These are phyloP conservation scores for Tachypleus tridentatus DNA, from an alignment of 1,140 invertebrate genomes.

Conservation along the genomic window DNA sequence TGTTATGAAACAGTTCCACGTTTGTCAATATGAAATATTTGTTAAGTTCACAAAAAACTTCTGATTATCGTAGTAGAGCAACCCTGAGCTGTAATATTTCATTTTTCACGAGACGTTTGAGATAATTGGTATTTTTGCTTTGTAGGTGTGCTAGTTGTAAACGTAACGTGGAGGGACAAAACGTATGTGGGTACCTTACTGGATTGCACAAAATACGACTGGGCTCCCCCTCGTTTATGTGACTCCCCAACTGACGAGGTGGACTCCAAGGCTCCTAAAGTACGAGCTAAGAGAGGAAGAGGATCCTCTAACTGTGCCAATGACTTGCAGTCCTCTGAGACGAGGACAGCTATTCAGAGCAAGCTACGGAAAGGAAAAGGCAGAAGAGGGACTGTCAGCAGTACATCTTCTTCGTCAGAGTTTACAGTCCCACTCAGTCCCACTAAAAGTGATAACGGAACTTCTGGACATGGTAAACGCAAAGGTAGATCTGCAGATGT, in stretches of 20 bases:
- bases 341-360: slow-evolving; percentile 55
- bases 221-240: slow-evolving; percentile 93
- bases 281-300: slow-evolving; percentile 63
- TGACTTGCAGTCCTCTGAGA: slow-evolving; percentile 70
- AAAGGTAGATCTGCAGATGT: slow-evolving; percentile 33
- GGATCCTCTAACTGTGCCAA: slow-evolving; percentile 40
- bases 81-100: too few species aligned
- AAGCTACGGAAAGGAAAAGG: slow-evolving; percentile 35
- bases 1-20: too few species aligned
- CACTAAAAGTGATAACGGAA: slow-evolving; percentile 21
- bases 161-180: slow-evolving; percentile 96
- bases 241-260: slow-evolving; percentile 94
- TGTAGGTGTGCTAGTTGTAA: slow-evolving; percentile 90
- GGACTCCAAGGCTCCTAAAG: slow-evolving; percentile 80
- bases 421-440: slow-evolving; percentile 27
- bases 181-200: slow-evolving; percentile 93
- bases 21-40: too few species aligned
- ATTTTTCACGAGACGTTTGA: too few species aligned
- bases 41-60: too few species aligned
- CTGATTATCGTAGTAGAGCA: too few species aligned
- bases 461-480: slow-evolving; percentile 25
- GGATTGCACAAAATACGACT: slow-evolving; percentile 92
- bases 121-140: too few species aligned
- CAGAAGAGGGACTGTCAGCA: slow-evolving; percentile 20
- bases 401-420: slow-evolving; percentile 8